Conservation (phyloP, 2,797 vertebrate genomes). For the Cynopterus sphinx region DNA sequence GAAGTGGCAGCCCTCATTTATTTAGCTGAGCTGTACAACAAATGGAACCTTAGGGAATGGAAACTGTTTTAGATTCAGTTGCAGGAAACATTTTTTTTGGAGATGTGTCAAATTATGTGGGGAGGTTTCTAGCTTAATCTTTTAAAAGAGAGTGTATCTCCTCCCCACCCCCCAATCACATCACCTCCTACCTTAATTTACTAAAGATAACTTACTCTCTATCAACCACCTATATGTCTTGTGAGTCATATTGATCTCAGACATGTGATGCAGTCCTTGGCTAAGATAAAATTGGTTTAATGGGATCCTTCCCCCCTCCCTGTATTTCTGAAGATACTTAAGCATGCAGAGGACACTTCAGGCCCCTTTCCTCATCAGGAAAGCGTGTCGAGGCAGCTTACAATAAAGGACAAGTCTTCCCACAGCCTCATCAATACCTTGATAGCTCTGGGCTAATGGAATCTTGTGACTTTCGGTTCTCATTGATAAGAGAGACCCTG, state of each 20-base stretch:
- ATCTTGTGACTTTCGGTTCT: constrained; percentile 75
- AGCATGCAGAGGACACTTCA: constrained; percentile 44
- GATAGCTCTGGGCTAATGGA: constrained; percentile 77
- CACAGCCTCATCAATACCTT: constrained; percentile 72
- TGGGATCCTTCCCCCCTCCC: constrained; percentile 27
- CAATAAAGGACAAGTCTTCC: constrained; percentile 75
- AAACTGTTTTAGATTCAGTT: constrained; percentile 68
- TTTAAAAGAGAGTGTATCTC: constrained; percentile 53
- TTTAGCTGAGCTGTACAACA: background rate
- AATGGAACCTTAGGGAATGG: constrained; percentile 49
- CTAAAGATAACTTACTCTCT: constrained; percentile 71
- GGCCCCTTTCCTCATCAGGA: constrained; percentile 21
- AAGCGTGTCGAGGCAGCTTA: constrained; percentile 66
- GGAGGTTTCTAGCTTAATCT: constrained; percentile 54
- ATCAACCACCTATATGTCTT: constrained; percentile 66
- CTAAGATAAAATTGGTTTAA: constrained; percentile 76
- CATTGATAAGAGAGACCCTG: constrained; percentile 61
- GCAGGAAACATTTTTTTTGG: constrained; percentile 69
- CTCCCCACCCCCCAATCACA: background rate
- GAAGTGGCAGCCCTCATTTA: constrained; percentile 51
- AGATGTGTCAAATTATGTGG: constrained; percentile 64
- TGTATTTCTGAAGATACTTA: constrained; percentile 60
- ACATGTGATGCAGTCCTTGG: constrained; percentile 60
- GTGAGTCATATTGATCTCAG: constrained; percentile 69
- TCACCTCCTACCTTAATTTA: constrained; percentile 70